Percentiles rank a stretch among this genome's conserved stretches.
Conservation (phyloP, 2,113 vertebrate species). For the Pimephales promelas region DNA sequence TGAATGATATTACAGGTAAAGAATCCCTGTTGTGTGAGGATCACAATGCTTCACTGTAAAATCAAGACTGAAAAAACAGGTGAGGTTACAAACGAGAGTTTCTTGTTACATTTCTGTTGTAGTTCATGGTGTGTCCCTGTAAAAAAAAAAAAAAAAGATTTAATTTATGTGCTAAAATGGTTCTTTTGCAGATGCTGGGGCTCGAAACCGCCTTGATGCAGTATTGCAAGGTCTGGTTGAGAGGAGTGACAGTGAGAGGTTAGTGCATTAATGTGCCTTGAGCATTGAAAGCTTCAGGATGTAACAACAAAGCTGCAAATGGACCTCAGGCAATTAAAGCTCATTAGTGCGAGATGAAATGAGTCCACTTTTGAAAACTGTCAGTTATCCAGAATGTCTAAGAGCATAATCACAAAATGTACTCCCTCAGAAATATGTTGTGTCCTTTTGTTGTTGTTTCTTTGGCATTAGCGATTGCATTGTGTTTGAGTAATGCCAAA, state of each 20-base stretch:
- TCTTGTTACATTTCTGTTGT: neutral
- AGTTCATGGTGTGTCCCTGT: neutral
- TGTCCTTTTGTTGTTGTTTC: too few relatives aligned
- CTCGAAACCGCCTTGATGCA: conserved; percentile 77
- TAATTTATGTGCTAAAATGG: neutral
- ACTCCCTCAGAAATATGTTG: too few relatives aligned
- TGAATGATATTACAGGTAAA: neutral
- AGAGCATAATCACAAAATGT: too few relatives aligned
- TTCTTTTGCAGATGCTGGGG: conserved; percentile 68
- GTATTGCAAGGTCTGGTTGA: conserved; percentile 81
- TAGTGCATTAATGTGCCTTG: conserved; percentile 3
- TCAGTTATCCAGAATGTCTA: neutral
- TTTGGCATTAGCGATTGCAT: too few relatives aligned
- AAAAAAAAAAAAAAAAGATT: neutral
- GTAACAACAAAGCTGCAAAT: neutral
- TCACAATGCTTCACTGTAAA: conserved; percentile 78
- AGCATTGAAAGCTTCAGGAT: neutral
- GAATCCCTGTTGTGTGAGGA: neutral
- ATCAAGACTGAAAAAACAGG: conserved; percentile 83
- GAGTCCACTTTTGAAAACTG: neutral
- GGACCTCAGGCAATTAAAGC: neutral
- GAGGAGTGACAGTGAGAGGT: conserved; percentile 80
- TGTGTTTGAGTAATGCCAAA: too few relatives aligned
- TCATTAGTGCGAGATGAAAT: neutral
- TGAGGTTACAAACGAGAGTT: conserved; percentile 50